Evolutionary conservation across 1,140 invertebrate species (phyloP).

Genomic region (Telenomus remus): DNA sequence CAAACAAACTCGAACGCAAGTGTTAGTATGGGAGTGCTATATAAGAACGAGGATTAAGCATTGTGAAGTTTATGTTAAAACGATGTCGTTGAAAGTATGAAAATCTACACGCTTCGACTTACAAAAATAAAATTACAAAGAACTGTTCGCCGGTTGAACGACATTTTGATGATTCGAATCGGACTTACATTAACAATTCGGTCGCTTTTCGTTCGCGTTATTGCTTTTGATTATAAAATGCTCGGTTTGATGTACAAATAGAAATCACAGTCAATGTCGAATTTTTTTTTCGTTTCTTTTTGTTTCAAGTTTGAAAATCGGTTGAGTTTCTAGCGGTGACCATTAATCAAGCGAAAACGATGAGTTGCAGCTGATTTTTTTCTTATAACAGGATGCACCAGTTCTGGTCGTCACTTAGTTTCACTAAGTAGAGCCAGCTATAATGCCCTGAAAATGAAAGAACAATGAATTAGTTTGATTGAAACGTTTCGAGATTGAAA

Average conservation of each 20-base stretch:
- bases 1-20: too few relatives aligned
- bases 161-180: too few relatives aligned
- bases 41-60: too few relatives aligned
- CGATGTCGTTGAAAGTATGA: too few relatives aligned
- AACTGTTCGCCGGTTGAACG: too few relatives aligned
- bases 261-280: slow-evolving; percentile 55
- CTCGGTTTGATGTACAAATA: slow-evolving; percentile 16
- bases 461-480: slow-evolving; percentile 4
- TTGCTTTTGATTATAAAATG: slow-evolving; percentile 3
- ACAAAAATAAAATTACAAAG: too few relatives aligned
- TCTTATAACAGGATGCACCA: slow-evolving; percentile 61
- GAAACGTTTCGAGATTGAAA: not conserved
- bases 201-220: not conserved
- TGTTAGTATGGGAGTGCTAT: too few relatives aligned
- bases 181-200: not conserved
- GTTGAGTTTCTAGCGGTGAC: slow-evolving; percentile 19
- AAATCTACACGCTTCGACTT: too few relatives aligned
- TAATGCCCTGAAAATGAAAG: slow-evolving; percentile 61
- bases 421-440: slow-evolving; percentile 71
- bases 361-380: slow-evolving; percentile 17
- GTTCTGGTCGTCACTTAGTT: slow-evolving; percentile 71
- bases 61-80: too few relatives aligned
- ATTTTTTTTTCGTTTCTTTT: too few relatives aligned
- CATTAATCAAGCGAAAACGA: slow-evolving; percentile 50
- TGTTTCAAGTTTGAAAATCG: slow-evolving; percentile 14